These are phyloP conservation scores for Vandiemenella viatica DNA, from an alignment of 2,888 invertebrate genomes.

Conservation along the genomic window DNA sequence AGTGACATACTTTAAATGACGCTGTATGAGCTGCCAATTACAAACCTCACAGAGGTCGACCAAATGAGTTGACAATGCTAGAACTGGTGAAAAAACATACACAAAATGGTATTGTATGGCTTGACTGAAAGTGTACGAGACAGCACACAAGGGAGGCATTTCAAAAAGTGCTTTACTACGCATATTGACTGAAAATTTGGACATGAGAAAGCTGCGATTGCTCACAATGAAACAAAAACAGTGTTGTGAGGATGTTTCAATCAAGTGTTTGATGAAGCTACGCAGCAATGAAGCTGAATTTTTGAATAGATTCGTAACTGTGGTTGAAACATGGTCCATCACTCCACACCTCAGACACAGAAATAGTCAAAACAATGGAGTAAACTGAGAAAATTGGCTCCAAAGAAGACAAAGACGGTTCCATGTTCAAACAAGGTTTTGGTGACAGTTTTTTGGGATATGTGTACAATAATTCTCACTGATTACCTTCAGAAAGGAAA, in stretches of 20 bases:
- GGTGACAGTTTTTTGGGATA: background rate
- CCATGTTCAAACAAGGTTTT: background rate
- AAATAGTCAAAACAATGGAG: background rate
- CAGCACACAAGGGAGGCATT: background rate
- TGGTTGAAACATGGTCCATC: background rate
- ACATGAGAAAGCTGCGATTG: background rate
- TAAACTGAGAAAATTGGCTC: too few species aligned
- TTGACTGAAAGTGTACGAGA: background rate
- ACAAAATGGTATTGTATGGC: background rate
- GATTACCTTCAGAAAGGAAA: background rate
- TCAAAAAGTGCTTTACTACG: background rate
- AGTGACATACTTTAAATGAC: background rate
- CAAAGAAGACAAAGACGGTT: background rate
- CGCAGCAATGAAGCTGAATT: background rate
- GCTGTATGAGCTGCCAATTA: background rate
- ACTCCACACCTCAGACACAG: background rate
- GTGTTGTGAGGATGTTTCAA: too few species aligned
- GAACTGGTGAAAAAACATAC: too few species aligned
- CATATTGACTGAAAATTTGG: background rate
- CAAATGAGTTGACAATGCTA: too few species aligned
- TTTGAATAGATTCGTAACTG: too few species aligned
- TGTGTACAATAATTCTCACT: background rate
- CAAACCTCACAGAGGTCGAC: background rate
- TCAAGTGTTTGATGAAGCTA: too few species aligned
- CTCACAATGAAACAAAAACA: too few species aligned